Evolutionary conservation across 2,888 invertebrate species (phyloP).

Genomic region (Sesia apiformis): DNA sequence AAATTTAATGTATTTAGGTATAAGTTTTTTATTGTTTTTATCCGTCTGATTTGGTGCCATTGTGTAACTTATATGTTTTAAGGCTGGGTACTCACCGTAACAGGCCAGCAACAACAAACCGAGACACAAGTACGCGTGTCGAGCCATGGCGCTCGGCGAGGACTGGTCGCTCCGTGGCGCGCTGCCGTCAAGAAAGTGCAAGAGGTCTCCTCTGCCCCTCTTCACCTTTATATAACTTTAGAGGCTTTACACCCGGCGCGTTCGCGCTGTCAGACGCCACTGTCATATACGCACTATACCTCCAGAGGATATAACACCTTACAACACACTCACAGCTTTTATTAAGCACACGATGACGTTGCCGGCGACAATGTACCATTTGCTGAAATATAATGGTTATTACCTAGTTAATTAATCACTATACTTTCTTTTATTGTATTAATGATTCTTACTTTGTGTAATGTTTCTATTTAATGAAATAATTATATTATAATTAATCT

Average conservation of each 20-base stretch:
- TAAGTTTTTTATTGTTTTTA: too few species aligned
- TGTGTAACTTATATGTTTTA: not conserved
- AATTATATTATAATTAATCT: too few species aligned
- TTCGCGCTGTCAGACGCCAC: constrained; percentile 33
- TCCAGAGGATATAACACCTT: constrained; percentile 26
- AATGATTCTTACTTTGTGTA: too few species aligned
- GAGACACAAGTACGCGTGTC: constrained; percentile 68
- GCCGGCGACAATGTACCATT: too few species aligned
- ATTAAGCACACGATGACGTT: constrained; percentile 40
- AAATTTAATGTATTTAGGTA: too few species aligned
- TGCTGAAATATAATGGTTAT: too few species aligned
- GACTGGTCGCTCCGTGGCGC: constrained; percentile 58
- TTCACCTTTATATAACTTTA: constrained; percentile 69
- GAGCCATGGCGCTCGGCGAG: constrained; percentile 72
- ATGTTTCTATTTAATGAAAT: too few species aligned
- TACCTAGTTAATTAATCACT: too few species aligned
- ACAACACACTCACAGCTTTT: constrained; percentile 43
- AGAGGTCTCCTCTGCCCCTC: constrained; percentile 68
- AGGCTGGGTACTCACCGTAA: constrained; percentile 54
- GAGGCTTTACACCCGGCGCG: not conserved
- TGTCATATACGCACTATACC: constrained; percentile 47
- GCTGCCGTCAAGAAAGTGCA: constrained; percentile 63
- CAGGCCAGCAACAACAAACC: constrained; percentile 61
- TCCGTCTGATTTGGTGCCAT: too few species aligned
- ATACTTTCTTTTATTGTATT: too few species aligned